These are phyloP conservation scores for Caenorhabditis macrosperma DNA, from an alignment of 2,888 invertebrate species.

Conservation along the genomic window DNA sequence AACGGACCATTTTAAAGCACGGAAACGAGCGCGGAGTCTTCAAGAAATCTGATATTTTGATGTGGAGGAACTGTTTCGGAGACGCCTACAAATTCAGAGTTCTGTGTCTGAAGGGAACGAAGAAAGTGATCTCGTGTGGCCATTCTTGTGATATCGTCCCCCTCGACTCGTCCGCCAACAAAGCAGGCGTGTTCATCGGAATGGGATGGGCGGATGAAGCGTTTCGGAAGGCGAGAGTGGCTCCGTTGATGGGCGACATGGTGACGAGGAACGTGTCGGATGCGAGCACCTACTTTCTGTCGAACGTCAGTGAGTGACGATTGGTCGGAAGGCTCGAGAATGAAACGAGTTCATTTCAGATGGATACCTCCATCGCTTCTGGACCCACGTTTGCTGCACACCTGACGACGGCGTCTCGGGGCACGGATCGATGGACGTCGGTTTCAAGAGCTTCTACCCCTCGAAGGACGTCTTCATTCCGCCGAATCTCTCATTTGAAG, in stretches of 20 bases:
- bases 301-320: no score
- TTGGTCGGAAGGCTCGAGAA: no score
- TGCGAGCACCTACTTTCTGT: no score
- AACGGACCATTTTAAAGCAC: slow-evolving; percentile 4
- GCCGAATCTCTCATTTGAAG: not conserved
- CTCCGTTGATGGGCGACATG: no score
- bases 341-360: no score
- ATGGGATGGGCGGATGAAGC: not conserved
- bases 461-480: slow-evolving; percentile 6
- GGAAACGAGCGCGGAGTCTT: slow-evolving; percentile 25
- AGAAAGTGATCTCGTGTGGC: not conserved
- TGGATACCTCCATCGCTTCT: no score
- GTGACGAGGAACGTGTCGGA: no score
- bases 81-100: slow-evolving; percentile 24
- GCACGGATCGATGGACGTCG: no score
- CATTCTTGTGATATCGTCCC: not conserved
- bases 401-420: no score
- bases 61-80: slow-evolving; percentile 31
- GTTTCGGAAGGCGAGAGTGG: no score
- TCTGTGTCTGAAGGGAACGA: slow-evolving; percentile 16
- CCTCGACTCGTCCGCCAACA: not conserved
- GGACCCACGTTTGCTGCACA: no score
- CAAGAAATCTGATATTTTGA: slow-evolving; percentile 21
- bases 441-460: slow-evolving; percentile 15
- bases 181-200: not conserved